Evolutionary conservation across 2,888 invertebrate genomes (phyloP), one percentile per base, ranked within the genome.

Genomic region (Xestia rhomboidea): DNA sequence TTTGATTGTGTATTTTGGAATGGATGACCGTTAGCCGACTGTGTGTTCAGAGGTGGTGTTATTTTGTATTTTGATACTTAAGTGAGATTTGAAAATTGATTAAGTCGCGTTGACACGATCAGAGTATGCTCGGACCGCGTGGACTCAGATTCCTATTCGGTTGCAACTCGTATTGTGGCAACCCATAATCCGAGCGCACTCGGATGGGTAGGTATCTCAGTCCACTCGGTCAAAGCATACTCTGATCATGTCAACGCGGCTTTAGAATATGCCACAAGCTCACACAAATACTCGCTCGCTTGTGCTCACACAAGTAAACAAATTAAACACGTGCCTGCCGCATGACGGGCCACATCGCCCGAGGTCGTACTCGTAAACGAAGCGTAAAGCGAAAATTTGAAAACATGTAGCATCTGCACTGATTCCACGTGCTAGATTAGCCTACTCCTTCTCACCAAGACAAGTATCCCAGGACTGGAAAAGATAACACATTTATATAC

Each of bases 1-100:
- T 24, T 82, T 46, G 18, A 54, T 63, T 15, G 51, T 34, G 11
- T 24, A 49, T 38, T 82, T 66, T 41, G 8, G 8, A 44, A 73
- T 21, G 18, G 11, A 13, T 10, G 24, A 34, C 13, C 6, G 13
- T 38, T 38, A 57, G 2, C 15, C 60, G 24, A 30, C 30, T 67
- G 3, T 7, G 38, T n/a, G 4, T 0, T 46, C 41, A 57, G 27
- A 27, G 54, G 11, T 13, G 5, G n/a, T 54, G 11, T n/a, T 54
- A 11, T 54, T 54, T 11, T n/a, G n/a, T 54, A 54, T 54, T 54
- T 54, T 54, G 13, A 27, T 27, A n/a, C 5, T 54, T 54, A n/a
- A 54, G 6, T 6, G 6, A 54, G n/a, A n/a, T 54, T n/a, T 54
- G 0, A n/a, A n/a, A n/a, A n/a, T n/a, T n/a, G n/a, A n/a, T n/a